Evolutionary conservation across 1,140 invertebrate species (phyloP), one percentile per base, ranked within the genome.

Genomic region (Tachypleus tridentatus): DNA sequence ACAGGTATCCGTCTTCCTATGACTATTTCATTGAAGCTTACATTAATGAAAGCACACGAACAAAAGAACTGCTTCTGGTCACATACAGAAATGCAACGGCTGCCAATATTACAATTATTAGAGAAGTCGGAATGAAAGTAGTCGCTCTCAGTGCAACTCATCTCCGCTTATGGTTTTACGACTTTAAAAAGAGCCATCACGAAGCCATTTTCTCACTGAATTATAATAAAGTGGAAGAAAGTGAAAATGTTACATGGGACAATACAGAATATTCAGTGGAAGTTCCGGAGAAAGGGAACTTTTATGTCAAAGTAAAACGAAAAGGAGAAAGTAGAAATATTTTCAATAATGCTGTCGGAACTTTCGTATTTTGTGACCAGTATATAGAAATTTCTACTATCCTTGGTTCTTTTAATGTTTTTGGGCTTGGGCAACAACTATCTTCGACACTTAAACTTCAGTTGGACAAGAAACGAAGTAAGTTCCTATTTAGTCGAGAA

Each of bases 301-400:
- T 29, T 29, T 2, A 29, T 29, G 29, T 29, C 29, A 29, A 29
- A 29, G 29, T 29, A 29, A 29, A 29, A 29, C 29, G 29, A 29
- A 29, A 29, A 29, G 10, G 49, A 47, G 29, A 10, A 3, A 47
- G 5, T 11, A 59, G 4, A 59, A 4, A 4, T 1, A 50, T 61
- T 29, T 61, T 61, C 11, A 50, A 61, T 53, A 61, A 49, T 4
- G 4, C 6, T 50, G 8, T 51, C 10, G 60, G 60, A 5, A 9
- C 60, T 4, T 50, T 61, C 1, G 52, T 61, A 4, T 51, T 61
- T 53, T 47, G 5, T 8, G 51, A 64, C n/a, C 4, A 11, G n/a
- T 63, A 51, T 29, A 57, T 50, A 58, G 62, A 63, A 49, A 58
- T 63, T 63, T 11, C 57, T 10, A 9, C 5, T 8, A 8, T 51